A percentile compares a stretch with the other conserved stretches of the same genome.
Evolutionary conservation across 2,797 vertebrate species (phyloP).

Genomic region (Crocodylus rhombifer): DNA sequence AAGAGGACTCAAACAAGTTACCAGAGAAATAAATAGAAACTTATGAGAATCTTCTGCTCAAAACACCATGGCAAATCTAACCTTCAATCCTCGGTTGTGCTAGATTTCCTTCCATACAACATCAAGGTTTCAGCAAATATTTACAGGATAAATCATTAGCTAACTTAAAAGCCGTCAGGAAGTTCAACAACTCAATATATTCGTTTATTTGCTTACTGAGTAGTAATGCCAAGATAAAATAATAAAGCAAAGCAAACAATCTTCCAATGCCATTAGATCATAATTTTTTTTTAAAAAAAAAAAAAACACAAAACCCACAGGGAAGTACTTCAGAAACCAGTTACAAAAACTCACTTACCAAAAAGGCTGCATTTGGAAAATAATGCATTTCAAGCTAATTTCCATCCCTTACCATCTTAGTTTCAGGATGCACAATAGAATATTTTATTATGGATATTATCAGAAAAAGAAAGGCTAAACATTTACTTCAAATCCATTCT

Average conservation of each 20-base stretch:
- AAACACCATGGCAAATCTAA: not conserved
- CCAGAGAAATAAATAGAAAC: not conserved
- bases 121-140: not conserved
- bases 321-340: not conserved
- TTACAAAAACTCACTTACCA: not conserved
- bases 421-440: not conserved
- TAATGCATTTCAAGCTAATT: fast-evolving
- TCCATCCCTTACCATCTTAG: fast-evolving
- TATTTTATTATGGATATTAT: fast-evolving
- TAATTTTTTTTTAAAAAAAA: not conserved
- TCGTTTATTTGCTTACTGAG: not conserved
- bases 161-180: not conserved
- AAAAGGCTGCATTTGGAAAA: fast-evolving
- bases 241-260: too few species aligned
- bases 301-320: fast-evolving
- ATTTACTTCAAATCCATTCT: fast-evolving
- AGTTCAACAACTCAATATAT: not conserved
- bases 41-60: not conserved
- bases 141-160: too few species aligned
- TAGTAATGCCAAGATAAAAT: not conserved
- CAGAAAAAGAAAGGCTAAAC: not conserved
- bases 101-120: fast-evolving
- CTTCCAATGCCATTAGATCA: not conserved
- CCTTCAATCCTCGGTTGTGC: fast-evolving
- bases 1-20: fast-evolving